Evolutionary conservation across 2,888 invertebrate species (phyloP), one percentile per base, ranked within the genome.

Genomic region (Agrotis clavis): DNA sequence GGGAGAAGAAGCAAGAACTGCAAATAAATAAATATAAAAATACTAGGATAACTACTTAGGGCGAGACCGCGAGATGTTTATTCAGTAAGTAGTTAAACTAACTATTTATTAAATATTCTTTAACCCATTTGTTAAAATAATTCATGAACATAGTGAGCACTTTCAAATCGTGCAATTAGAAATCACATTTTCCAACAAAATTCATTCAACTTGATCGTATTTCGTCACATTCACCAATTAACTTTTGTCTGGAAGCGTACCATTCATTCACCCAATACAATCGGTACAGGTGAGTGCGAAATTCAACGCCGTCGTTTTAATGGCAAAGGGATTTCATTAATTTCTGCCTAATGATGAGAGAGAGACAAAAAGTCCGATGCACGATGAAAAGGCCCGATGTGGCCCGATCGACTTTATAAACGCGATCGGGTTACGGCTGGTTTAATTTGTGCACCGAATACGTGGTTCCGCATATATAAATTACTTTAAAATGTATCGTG

Each of bases 381-480:
- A 4, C 47, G 61, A 57, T 80, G 73, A 84, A 85, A 86, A 74
- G 79, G 68, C 65, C 77, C 85, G 78, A 81, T 86, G 82, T 84
- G 79, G 81, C 56, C 65, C 67, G 59, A 63, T 82, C 81, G 83
- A 85, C 82, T 82, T 86, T 89, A 90, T 87, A 86, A 90, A 89
- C 84, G 89, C 79, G 86, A 89, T 90, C 87, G 82, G 83, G 88
- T 90, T 88, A 86, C 88, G 76, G 53, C 60, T 64, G 30, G 35
- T 74, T 69, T n/a, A n/a, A n/a, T n/a, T 67, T 67, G 80, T 65
- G 56, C 50, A 21, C 59, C 30, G 25, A 57, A 41, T 18, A 18
- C 74, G 76, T 82, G 78, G 81, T 73, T 81, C 71, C 47, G 82
- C 73, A 82, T 81, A 77, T 62, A 77, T 77, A 72, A 81, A n/a